Evolutionary conservation across 1,140 invertebrate species (phyloP).

Genomic region (Heliconius melpomene): DNA sequence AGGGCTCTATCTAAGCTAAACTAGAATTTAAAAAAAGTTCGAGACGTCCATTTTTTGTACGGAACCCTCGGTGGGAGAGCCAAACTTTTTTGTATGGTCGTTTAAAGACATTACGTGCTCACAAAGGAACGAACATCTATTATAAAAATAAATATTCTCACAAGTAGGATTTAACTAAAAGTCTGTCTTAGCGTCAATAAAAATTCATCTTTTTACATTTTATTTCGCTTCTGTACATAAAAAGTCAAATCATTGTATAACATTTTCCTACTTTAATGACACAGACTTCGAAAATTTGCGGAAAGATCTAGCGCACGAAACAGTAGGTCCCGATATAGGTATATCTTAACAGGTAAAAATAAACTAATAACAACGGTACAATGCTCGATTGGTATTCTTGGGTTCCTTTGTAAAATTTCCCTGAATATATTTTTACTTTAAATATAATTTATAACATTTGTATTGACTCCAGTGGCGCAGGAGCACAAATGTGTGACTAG

Average conservation of each 20-base stretch:
- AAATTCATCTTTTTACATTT: not conserved
- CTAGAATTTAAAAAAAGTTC: no score
- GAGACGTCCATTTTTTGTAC: no score
- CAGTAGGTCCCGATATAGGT: not conserved
- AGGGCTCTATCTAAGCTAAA: no score
- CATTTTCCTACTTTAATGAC: not conserved
- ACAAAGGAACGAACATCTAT: no score
- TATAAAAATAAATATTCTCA: no score
- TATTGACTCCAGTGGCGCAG: no score
- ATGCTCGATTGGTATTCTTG: slow-evolving; percentile 20
- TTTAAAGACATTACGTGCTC: not conserved
- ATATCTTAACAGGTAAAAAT: slow-evolving; percentile 21
- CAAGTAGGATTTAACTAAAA: no score
- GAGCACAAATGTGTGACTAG: no score
- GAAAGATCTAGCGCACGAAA: not conserved
- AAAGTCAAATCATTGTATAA: not conserved
- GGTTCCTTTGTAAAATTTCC: slow-evolving; percentile 9
- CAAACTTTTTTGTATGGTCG: not conserved
- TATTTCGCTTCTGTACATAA: not conserved
- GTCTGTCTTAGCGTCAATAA: not conserved
- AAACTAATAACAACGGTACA: slow-evolving; percentile 22
- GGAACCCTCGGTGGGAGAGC: no score
- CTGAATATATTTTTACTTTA: not conserved
- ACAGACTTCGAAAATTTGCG: not conserved
- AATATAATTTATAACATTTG: no score